A percentile compares a stretch with the other conserved stretches of the same genome.
phyloP scores from a whole-genome alignment of 2,113 vertebrate species.

The Acrocephalus kingi region DNA sequence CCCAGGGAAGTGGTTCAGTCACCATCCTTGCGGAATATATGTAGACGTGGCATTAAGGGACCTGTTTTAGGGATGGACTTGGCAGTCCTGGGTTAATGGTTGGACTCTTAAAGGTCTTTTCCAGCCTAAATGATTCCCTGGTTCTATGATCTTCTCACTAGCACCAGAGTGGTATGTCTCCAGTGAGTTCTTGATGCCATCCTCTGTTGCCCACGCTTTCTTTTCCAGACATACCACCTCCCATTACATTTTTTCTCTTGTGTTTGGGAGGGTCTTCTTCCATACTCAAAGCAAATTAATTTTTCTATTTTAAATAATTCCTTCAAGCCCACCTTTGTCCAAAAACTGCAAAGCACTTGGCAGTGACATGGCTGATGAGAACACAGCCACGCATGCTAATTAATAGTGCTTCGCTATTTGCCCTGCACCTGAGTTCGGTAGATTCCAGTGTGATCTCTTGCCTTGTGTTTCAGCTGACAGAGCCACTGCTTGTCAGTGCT shows the following conservation, averaged over 20 bases:
- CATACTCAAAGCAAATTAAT: not conserved
- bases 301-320: not conserved
- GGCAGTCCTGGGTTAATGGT: not conserved
- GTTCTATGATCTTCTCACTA: not conserved
- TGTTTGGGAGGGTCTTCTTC: not conserved
- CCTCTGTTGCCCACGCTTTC: not conserved
- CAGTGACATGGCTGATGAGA: not conserved
- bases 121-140: not conserved
- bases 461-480: not conserved
- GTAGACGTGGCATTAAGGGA: not conserved
- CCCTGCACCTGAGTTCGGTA: not conserved
- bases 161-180: not conserved
- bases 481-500: not conserved
- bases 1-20: not conserved
- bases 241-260: not conserved
- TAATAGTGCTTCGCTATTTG: not conserved
- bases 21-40: not conserved
- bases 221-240: not conserved
- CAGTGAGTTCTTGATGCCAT: not conserved
- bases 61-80: not conserved
- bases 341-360: not conserved
- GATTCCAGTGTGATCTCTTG: not conserved
- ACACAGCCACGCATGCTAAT: not conserved
- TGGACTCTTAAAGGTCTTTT: not conserved
- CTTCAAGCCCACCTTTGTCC: not conserved